Percentiles rank a stretch among this genome's conserved stretches.
These are phyloP conservation scores for Mixornis gularis DNA, from an alignment of 2,113 vertebrate species.

Conservation along the genomic window DNA sequence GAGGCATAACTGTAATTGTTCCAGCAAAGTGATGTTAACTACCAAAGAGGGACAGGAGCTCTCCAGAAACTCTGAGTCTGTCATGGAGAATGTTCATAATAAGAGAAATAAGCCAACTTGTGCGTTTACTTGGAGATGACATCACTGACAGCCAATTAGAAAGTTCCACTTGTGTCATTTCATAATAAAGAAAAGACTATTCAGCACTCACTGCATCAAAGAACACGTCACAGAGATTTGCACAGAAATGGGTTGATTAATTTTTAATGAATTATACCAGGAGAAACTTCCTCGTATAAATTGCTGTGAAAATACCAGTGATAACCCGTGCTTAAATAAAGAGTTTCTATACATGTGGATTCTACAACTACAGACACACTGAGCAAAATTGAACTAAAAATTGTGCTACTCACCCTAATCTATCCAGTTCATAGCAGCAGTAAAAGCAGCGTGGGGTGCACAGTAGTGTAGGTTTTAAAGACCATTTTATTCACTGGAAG, in stretches of 20 bases:
- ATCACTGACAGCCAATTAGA: slow-evolving; percentile 71
- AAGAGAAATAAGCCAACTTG: slow-evolving; percentile 31
- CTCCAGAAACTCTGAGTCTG: slow-evolving; percentile 34
- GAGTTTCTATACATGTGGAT: slow-evolving; percentile 27
- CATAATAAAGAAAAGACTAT: slow-evolving; percentile 67
- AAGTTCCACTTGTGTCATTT: slow-evolving; percentile 68
- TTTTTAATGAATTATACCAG: slow-evolving; percentile 69
- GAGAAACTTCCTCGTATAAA: slow-evolving; percentile 59
- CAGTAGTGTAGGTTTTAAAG: slow-evolving; percentile 22
- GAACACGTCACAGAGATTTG: slow-evolving; percentile 69
- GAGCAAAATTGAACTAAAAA: slow-evolving; percentile 7
- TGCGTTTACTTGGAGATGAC: slow-evolving; percentile 55
- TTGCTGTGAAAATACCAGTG: slow-evolving; percentile 31
- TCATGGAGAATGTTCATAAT: slow-evolving; percentile 35
- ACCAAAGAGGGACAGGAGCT: slow-evolving; percentile 10
- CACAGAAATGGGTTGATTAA: slow-evolving; percentile 70
- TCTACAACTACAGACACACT: not conserved
- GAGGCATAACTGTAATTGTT: not conserved
- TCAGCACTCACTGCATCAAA: slow-evolving; percentile 65
- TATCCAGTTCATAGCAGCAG: slow-evolving; percentile 11
- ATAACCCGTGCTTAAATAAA: slow-evolving; percentile 47
- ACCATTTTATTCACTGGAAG: slow-evolving; percentile 7
- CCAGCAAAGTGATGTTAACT: slow-evolving; percentile 5
- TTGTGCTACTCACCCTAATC: not conserved
- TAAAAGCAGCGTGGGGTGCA: not conserved